phyloP scores from a whole-genome alignment of 2,888 invertebrate species.

The Rhaphigaster nebulosa region DNA sequence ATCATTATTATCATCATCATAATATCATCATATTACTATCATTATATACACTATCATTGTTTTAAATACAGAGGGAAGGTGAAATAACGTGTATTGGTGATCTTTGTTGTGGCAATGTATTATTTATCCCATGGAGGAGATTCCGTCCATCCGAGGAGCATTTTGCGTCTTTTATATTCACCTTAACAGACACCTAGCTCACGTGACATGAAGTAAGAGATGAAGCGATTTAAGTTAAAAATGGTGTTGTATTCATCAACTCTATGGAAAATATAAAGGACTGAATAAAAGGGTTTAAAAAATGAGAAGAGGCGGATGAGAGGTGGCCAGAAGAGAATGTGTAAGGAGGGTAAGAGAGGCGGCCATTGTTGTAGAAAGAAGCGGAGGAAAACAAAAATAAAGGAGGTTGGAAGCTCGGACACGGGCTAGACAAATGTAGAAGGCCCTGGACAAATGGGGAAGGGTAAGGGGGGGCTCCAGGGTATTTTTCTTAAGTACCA shows the following conservation, averaged over 20 bases:
- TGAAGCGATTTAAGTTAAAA: not conserved
- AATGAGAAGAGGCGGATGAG: slow-evolving; percentile 16
- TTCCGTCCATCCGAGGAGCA: no score
- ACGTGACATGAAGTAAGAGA: no score
- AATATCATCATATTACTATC: no score
- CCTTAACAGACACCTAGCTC: no score
- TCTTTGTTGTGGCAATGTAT: no score
- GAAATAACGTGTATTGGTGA: no score
- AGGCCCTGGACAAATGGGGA: slow-evolving; percentile 52
- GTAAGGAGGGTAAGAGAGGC: slow-evolving; percentile 53
- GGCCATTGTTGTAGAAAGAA: slow-evolving; percentile 51
- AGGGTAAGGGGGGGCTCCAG: slow-evolving; percentile 20
- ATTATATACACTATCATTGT: no score
- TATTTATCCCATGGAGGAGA: no score
- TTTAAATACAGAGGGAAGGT: no score
- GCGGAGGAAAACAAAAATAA: slow-evolving; percentile 57
- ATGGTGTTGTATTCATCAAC: not conserved
- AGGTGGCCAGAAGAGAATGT: slow-evolving; percentile 38
- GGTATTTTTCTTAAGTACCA: slow-evolving; percentile 59
- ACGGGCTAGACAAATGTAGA: slow-evolving; percentile 54
- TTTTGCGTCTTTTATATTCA: no score
- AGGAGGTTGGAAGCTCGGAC: slow-evolving; percentile 44
- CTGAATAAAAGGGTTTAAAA: not conserved
- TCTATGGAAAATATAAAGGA: not conserved
- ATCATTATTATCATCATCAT: no score